Conservation (phyloP, 2,797 vertebrate species). For the Spinus olivaceus region DNA sequence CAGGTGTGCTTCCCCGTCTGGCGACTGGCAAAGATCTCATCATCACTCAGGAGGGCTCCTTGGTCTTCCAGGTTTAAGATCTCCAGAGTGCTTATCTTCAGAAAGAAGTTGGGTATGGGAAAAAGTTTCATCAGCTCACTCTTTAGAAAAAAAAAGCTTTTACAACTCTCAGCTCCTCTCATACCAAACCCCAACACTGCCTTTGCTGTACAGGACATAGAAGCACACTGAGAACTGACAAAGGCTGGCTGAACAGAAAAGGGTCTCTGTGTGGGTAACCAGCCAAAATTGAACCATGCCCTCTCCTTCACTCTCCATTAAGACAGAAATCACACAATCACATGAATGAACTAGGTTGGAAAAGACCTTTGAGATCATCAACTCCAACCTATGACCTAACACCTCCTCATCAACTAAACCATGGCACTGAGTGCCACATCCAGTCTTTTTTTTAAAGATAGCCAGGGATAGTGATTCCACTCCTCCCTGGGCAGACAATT, state of each 20-base stretch:
- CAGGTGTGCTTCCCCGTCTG: constrained; percentile 99
- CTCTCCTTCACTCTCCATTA: background rate
- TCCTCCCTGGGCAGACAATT: background rate
- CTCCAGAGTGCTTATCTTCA: constrained; percentile 96
- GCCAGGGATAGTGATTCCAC: background rate
- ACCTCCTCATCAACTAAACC: background rate
- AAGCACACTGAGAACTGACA: background rate
- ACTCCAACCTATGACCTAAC: background rate
- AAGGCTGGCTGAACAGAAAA: background rate
- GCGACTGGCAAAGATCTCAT: constrained; percentile 98
- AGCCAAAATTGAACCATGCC: background rate
- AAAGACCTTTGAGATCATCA: background rate
- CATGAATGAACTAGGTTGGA: background rate
- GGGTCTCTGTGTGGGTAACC: background rate
- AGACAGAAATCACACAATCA: background rate
- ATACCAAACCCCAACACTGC: background rate
- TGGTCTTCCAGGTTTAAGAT: constrained; percentile 97
- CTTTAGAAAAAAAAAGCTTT: background rate
- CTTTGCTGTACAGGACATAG: background rate
- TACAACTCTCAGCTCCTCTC: background rate
- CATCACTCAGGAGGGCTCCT: constrained; percentile 92
- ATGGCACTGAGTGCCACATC: background rate
- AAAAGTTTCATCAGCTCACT: background rate
- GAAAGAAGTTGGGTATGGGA: background rate
- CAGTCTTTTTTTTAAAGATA: background rate